These are phyloP conservation scores for Ferrisia virgata DNA, from an alignment of 2,888 invertebrate species.

Conservation along the genomic window DNA sequence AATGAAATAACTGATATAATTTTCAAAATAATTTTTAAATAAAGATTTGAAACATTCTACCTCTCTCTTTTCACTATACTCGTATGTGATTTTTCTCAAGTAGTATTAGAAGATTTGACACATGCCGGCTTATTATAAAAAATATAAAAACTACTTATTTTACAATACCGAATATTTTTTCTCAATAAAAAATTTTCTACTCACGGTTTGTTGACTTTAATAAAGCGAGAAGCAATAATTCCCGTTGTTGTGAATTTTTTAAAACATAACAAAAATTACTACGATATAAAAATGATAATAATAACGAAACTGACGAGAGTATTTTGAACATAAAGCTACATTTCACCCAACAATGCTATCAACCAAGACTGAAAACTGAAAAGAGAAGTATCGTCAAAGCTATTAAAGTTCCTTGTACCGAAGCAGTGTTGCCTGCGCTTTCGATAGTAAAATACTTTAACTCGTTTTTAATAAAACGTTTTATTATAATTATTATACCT, in stretches of 20 bases:
- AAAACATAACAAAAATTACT: constrained; percentile 1
- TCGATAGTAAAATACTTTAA: neutral
- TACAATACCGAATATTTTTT: neutral
- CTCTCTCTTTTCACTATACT: no score
- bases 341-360: neutral
- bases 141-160: neutral
- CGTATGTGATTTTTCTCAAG: no score
- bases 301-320: neutral
- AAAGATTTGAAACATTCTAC: neutral
- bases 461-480: neutral
- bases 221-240: constrained; percentile 24
- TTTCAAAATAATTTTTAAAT: neutral
- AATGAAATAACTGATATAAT: neutral
- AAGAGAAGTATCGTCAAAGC: constrained; percentile 21
- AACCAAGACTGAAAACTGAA: constrained; percentile 23
- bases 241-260: constrained; percentile 9
- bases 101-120: no score
- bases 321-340: neutral
- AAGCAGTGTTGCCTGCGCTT: neutral
- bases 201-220: constrained; percentile 14
- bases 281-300: neutral
- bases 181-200: neutral
- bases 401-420: constrained; percentile 31
- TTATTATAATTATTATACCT: neutral
- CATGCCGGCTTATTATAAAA: neutral